Evolutionary conservation across 2,888 invertebrate genomes (phyloP).

Genomic region (Aleiodes alternator): DNA sequence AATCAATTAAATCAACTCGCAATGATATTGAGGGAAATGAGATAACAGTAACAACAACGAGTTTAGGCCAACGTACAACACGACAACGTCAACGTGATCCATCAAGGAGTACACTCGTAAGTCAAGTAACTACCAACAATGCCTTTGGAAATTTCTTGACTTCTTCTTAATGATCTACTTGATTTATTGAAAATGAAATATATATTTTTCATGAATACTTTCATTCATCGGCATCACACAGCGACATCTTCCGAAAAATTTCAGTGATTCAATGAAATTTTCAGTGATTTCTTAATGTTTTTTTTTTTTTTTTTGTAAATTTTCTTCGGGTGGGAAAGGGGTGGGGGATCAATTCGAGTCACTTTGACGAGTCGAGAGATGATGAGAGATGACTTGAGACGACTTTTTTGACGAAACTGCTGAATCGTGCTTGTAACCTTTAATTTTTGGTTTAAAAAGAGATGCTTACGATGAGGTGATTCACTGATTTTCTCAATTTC

Average conservation of each 20-base stretch:
- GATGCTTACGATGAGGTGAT: slow-evolving; percentile 1
- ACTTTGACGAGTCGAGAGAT: not conserved
- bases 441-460: slow-evolving; percentile 3
- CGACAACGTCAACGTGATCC: slow-evolving; percentile 12
- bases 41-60: slow-evolving; percentile 41
- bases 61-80: slow-evolving; percentile 27
- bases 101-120: slow-evolving; percentile 32
- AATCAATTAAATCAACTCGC: not conserved
- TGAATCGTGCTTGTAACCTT: not conserved
- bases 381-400: slow-evolving; percentile 6
- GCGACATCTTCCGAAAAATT: not conserved
- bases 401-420: slow-evolving; percentile 23
- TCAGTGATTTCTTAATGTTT: too few species aligned
- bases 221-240: not conserved
- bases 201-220: slow-evolving; percentile 13
- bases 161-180: slow-evolving; percentile 19
- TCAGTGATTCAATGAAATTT: not conserved
- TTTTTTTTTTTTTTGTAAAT: not conserved
- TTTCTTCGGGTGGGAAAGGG: too few species aligned
- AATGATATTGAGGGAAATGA: slow-evolving; percentile 52
- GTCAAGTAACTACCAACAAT: slow-evolving; percentile 25
- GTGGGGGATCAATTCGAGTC: not conserved
- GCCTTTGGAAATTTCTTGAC: slow-evolving; percentile 18
- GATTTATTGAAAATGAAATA: not conserved
- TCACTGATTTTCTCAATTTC: not conserved